A percentile compares a stretch with the other conserved stretches of the same genome.
Evolutionary conservation across 2,888 invertebrate species (phyloP).

Genomic region (Lycocerus yunnanus): DNA sequence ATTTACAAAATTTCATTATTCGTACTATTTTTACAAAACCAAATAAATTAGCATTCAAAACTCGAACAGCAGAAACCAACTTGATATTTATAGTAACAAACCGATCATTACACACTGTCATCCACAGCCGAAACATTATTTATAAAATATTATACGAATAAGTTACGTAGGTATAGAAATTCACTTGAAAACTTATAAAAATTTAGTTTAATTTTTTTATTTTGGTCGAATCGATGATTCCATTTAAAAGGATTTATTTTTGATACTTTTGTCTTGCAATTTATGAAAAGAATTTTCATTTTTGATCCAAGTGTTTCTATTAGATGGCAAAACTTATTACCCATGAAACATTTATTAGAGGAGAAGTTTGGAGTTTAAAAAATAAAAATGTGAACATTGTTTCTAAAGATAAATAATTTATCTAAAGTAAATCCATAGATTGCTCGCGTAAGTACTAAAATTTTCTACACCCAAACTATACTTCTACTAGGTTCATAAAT

Average conservation of each 20-base stretch:
- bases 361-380: background rate
- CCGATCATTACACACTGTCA: conserved; percentile 13
- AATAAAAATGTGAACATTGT: background rate
- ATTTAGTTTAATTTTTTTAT: conserved; percentile 15
- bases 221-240: conserved; percentile 13
- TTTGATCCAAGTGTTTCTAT: background rate
- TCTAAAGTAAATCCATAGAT: conserved; percentile 8
- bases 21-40: background rate
- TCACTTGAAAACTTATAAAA: conserved; percentile 3
- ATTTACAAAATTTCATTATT: background rate
- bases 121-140: conserved; percentile 9
- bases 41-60: background rate
- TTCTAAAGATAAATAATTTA: background rate
- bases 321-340: background rate
- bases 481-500: conserved; percentile 23
- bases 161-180: conserved; percentile 8
- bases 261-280: too few species aligned
- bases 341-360: background rate
- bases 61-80: background rate
- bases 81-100: background rate
- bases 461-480: conserved; percentile 18
- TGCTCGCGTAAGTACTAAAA: conserved; percentile 8
- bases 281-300: background rate
- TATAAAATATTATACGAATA: conserved; percentile 17
- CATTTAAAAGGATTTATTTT: too few species aligned